Percentiles rank a stretch among this genome's conserved stretches.
phyloP scores from a whole-genome alignment of 2,888 invertebrate species.

The Chrysolina haemoptera region DNA sequence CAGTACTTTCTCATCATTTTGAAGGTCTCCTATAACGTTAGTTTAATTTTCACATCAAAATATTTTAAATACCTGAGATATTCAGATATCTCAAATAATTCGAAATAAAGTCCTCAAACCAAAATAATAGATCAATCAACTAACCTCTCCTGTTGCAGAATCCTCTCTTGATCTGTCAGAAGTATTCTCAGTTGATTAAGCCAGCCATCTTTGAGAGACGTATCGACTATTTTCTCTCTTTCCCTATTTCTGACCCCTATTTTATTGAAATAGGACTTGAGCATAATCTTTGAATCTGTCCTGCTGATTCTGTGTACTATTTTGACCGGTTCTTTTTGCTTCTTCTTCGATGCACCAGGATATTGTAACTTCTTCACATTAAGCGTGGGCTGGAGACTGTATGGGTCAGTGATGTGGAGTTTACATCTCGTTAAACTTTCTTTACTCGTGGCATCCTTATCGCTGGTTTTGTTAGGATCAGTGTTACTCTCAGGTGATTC shows the following conservation, averaged over 20 bases:
- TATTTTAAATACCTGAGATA: too few relatives aligned
- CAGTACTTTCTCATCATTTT: too few relatives aligned
- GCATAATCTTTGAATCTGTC: conserved; percentile 64
- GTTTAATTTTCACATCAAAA: too few relatives aligned
- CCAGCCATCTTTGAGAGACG: conserved; percentile 71
- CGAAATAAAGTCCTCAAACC: too few relatives aligned
- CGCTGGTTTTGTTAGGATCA: background rate
- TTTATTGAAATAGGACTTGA: conserved; percentile 70
- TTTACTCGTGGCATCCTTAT: background rate
- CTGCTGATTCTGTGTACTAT: conserved; percentile 62
- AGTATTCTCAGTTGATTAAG: conserved; percentile 74
- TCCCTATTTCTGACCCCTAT: conserved; percentile 33
- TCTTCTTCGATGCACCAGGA: conserved; percentile 29
- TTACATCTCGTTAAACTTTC: background rate
- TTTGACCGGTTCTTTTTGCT: conserved; percentile 50
- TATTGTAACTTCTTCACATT: conserved; percentile 51
- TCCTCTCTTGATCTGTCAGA: conserved; percentile 72
- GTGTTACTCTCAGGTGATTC: background rate
- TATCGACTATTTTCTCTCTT: conserved; percentile 63
- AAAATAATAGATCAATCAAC: background rate
- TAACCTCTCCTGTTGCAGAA: conserved; percentile 77
- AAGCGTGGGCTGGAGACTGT: conserved; percentile 42
- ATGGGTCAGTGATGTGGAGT: conserved; percentile 25
- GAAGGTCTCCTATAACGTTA: too few relatives aligned
- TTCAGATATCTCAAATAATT: too few relatives aligned